These are phyloP conservation scores for Drosophila lacertosa DNA, from an alignment of 1,140 invertebrate species.

Conservation along the genomic window DNA sequence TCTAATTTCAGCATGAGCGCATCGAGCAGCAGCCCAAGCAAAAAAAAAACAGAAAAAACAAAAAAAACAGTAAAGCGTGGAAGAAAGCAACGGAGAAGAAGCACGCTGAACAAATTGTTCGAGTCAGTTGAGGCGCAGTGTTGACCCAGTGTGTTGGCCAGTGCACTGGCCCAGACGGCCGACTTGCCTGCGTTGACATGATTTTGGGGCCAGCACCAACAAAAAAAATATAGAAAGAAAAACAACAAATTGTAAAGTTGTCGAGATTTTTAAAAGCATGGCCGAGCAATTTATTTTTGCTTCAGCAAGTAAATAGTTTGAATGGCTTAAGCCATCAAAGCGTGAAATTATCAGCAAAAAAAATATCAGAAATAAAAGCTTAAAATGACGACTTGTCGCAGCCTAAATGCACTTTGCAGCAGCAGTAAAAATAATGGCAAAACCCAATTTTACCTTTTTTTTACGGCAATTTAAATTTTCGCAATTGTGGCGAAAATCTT, in stretches of 20 bases:
- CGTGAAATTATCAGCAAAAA: slow-evolving; percentile 63
- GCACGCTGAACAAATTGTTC: slow-evolving; percentile 26
- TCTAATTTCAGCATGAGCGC: slow-evolving; percentile 77
- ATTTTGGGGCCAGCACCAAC: slow-evolving; percentile 27
- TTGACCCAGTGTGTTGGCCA: slow-evolving; percentile 13
- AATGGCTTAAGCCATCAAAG: slow-evolving; percentile 41
- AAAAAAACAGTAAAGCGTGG: slow-evolving; percentile 1
- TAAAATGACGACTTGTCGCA: neutral
- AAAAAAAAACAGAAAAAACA: slow-evolving; percentile 8
- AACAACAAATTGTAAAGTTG: slow-evolving; percentile 31
- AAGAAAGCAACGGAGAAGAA: slow-evolving; percentile 14
- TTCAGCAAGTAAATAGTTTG: slow-evolving; percentile 41
- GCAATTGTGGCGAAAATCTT: too few relatives aligned
- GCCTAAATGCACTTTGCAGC: slow-evolving; percentile 7
- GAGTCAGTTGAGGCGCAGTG: slow-evolving; percentile 22
- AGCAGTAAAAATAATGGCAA: neutral
- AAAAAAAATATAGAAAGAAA: slow-evolving; percentile 1
- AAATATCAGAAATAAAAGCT: slow-evolving; percentile 26
- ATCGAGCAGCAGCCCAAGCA: slow-evolving; percentile 26
- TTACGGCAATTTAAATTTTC: too few relatives aligned
- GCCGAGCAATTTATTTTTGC: slow-evolving; percentile 50
- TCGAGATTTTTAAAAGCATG: slow-evolving; percentile 51
- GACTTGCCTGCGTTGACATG: slow-evolving; percentile 27
- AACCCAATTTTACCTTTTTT: too few relatives aligned
- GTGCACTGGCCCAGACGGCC: neutral